Evolutionary conservation across 2,113 vertebrate genomes (phyloP), one percentile per base, ranked within the genome.

Genomic region (Lepus timidus): DNA sequence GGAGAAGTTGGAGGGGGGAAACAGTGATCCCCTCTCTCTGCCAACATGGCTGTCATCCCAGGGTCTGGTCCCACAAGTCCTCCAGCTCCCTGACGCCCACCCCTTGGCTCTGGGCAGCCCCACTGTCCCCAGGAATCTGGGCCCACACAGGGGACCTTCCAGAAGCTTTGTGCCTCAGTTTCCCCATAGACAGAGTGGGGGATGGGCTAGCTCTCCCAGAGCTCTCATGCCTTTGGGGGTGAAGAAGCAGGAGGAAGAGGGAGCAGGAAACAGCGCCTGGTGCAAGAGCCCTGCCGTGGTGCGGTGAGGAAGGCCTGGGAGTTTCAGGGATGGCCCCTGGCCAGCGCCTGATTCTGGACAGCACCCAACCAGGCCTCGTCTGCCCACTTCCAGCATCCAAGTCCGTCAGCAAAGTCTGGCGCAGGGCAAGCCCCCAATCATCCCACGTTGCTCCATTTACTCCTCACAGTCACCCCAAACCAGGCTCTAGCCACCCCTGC

Each of bases 201-300:
- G 22, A 22, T 27, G 39, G 31, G 23, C 23, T 39, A 1, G 9
- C 31, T 25, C 8, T 31, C 55, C 82, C 2, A 6, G 64, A 64
- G 73, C 88, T 51, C 36, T 52, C 51, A n/a, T 74, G 36, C 87
- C 17, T 84, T 84, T 91, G 55, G 87, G 79, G 39, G 29, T 58
- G 52, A 6, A 9, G 49, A 51, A 85, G 49, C 93, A 19, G 1
- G 2, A 52, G 71, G 86, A 94, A 84, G 64, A 86, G 92, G 83
- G 79, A 79, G 67, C 89, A 78, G 75, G 78, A 94, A 93, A 92
- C 81, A 87, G 94, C 86, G 67, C 65, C 70, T 95, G 44, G 44
- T 44, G 44, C 44, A 44, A 6, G 44, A 44, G 44, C 55, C 55
- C 55, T 16, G 55, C 55, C 27, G 93, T 70, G 75, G 49, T 25